Evolutionary conservation across 2,113 vertebrate genomes (phyloP), one percentile per base, ranked within the genome.

Genomic region (Cathartes aura): DNA sequence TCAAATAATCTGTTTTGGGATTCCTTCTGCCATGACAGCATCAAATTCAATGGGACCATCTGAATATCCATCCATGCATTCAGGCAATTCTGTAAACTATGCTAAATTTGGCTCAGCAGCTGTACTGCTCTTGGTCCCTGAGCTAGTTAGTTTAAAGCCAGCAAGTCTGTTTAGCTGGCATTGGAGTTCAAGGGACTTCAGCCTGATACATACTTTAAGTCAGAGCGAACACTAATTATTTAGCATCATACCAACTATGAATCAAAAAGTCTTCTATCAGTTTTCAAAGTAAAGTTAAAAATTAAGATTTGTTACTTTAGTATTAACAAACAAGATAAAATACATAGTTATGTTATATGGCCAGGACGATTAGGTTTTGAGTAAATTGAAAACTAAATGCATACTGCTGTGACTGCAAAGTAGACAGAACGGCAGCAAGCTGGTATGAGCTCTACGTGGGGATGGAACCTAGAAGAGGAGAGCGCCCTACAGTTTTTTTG

Each of bases 371-470:
- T 36, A 73, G 42, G 55, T 92, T 94, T 73, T 59, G 45, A 80
- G 59, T 58, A 80, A 86, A 92, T 0, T 50, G 72, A 76, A 92
- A 94, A 81, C 23, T 32, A 86, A 86, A 85, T 27, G 36, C 53
- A 74, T 52, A 30, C 48, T 88, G 63, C 50, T 50, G 29, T 56
- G 59, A 82, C 47, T 80, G 66, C 27, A n/a, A 75, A 93, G 67
- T 42, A 90, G 82, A 79, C 80, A 86, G 93, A 94, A 95, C 5
- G 50, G 74, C 75, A 89, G 75, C 81, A 87, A 78, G 66, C 82
- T 71, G 68, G 55, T 81, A 59, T 26, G 62, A 92, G 67, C 60
- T 88, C 32, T 27, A 1, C 26, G 42, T 90, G 59, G 66, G 68
- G 79, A 87, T 45, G 59, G 58, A 86, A 93, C 70, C 38, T 29